Evolutionary conservation across 2,113 vertebrate species (phyloP), one percentile per base, ranked within the genome.

Genomic region (Anarrhichthys ocellatus): DNA sequence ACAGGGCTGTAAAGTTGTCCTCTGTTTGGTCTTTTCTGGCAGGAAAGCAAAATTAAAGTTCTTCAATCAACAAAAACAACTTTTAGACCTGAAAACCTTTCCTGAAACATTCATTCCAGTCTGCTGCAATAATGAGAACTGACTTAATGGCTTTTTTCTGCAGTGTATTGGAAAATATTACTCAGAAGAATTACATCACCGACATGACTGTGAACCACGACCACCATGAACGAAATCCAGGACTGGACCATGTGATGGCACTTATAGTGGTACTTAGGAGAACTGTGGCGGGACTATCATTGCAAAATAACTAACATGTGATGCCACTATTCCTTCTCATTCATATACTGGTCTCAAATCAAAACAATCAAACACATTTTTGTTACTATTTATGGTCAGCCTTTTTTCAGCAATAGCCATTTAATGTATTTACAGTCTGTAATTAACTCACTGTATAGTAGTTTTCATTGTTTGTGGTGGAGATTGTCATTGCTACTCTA

Each of bases 91-190:
- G 46, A 78, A 82, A 83, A 79, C 27, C 17, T 82, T 83, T 34
- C 80, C 8, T 77, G 50, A 75, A 76, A 62, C 87, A 56, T 82
- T 85, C 20, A 78, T 58, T 87, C 46, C 86, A 78, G 84, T 73
- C 78, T 52, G 70, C 54, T 56, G n/a, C 59, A 73, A 64, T 87
- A 82, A 87, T 80, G 50, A 81, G 62, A 54, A 46, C n/a, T 48
- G 58, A 76, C 69, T 74, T 81, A 81, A 82, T 69, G 22, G 18
- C 32, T 42, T 52, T 59, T 73, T 40, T 38, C 61, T 34, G 36
- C 61, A 72, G 66, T 83, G 73, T 29, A 76, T 67, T 56, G 91
- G 90, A 93, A 93, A 92, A 79, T 83, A 52, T 94, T 89, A 83
- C 90, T 88, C 88, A 88, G 9, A 20, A 38, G 50, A 84, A 86